Evolutionary conservation across 2,113 vertebrate species (phyloP).

Genomic region (Cyprinus carpio): DNA sequence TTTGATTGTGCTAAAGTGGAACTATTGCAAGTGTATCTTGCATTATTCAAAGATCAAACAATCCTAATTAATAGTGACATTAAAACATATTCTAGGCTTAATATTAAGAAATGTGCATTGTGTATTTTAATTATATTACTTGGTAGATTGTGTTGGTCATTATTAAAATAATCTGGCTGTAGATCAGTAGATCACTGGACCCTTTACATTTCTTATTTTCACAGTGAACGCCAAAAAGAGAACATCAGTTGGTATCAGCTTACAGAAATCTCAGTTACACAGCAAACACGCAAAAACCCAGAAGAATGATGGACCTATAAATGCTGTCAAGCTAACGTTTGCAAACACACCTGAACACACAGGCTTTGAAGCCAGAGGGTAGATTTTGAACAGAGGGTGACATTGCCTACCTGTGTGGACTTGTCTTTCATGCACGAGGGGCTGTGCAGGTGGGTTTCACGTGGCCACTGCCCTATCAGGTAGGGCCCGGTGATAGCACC

Average conservation of each 20-base stretch:
- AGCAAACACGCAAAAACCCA: background rate
- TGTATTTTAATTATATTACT: no score
- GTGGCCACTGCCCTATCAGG: conserved; percentile 92
- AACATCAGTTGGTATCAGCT: background rate
- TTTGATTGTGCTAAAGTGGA: no score
- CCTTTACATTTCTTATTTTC: no score
- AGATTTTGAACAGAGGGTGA: background rate
- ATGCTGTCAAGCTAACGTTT: background rate
- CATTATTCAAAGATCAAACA: no score
- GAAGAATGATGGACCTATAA: background rate
- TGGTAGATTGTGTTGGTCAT: background rate
- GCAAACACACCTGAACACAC: conserved; percentile 36
- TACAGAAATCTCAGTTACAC: background rate
- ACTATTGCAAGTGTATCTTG: no score
- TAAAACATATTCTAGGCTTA: no score
- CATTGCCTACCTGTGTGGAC: conserved; percentile 86
- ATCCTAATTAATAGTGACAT: no score
- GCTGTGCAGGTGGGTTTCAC: conserved; percentile 84
- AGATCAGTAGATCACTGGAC: background rate
- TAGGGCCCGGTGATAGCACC: conserved; percentile 90
- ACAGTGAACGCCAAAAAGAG: background rate
- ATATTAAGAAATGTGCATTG: no score
- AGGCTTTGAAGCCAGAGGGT: background rate
- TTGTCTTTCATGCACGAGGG: conserved; percentile 92
- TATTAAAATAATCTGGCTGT: background rate